phyloP scores from a whole-genome alignment of 2,888 invertebrate genomes.

The Elegia similella region DNA sequence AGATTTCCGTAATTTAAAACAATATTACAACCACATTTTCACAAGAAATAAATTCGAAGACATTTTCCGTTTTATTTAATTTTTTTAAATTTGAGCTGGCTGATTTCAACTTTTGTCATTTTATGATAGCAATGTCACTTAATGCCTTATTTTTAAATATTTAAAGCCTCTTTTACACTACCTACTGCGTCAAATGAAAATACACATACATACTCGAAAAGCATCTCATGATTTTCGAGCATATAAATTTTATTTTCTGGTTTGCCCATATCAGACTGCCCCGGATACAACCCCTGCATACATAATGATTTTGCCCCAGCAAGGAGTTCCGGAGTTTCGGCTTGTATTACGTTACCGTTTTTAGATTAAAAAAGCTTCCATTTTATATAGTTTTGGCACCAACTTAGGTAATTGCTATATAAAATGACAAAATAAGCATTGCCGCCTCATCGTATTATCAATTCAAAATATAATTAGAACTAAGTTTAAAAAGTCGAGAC shows the following conservation, averaged over 20 bases:
- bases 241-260: too few relatives aligned
- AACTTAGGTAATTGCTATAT: background rate
- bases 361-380: too few relatives aligned
- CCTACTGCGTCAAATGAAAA: too few relatives aligned
- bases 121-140: background rate
- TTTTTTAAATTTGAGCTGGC: background rate
- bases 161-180: too few relatives aligned
- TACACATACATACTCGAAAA: too few relatives aligned
- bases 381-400: background rate
- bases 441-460: background rate
- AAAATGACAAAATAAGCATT: background rate
- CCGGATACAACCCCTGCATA: too few relatives aligned
- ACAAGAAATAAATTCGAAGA: slow-evolving; percentile 4
- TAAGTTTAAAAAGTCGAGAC: slow-evolving; percentile 8
- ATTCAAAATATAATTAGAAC: background rate
- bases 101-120: background rate
- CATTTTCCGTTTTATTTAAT: background rate
- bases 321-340: too few relatives aligned
- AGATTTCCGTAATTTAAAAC: slow-evolving; percentile 8
- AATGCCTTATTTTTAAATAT: background rate
- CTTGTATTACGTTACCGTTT: too few relatives aligned
- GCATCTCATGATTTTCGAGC: too few relatives aligned
- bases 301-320: too few relatives aligned
- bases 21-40: slow-evolving; percentile 7
- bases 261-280: too few relatives aligned